phyloP scores from a whole-genome alignment of 92 coral and sea anemone genomes.

The Epizoanthus stellaris region DNA sequence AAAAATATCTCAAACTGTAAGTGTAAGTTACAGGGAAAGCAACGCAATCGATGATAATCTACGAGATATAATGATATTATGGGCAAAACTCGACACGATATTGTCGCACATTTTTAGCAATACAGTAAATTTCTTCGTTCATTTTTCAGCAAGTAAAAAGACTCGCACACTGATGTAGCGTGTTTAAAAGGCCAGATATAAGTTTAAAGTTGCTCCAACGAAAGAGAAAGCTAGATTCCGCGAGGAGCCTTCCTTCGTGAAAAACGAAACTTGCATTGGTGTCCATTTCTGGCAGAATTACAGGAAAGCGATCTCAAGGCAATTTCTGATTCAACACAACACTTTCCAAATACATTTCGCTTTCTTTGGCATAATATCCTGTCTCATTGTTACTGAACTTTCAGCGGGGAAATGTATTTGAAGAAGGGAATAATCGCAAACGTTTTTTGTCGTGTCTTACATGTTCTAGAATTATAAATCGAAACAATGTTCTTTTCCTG shows the following conservation, averaged over 20 bases:
- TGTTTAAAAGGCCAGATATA: background rate
- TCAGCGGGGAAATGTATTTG: background rate
- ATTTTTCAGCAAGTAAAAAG: no score
- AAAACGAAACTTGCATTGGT: slow-evolving; percentile 15
- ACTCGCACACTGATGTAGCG: no score
- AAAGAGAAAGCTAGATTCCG: background rate
- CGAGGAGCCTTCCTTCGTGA: background rate
- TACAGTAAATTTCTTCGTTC: no score
- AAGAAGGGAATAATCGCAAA: background rate
- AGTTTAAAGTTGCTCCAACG: background rate
- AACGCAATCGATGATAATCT: no score
- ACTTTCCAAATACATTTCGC: background rate
- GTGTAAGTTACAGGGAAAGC: no score
- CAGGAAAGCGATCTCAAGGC: background rate
- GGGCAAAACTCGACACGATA: no score
- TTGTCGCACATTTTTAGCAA: no score
- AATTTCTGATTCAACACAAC: background rate
- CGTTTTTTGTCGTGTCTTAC: background rate
- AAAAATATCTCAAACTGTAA: no score
- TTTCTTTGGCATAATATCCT: background rate
- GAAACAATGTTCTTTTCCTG: slow-evolving; percentile 37
- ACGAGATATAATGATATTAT: no score
- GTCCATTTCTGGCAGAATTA: background rate
- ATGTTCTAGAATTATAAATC: background rate
- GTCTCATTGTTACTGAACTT: background rate